Base-by-base conservation (phyloP, 1,140 invertebrate genomes). In the Drosophila ficusphila region DNA sequence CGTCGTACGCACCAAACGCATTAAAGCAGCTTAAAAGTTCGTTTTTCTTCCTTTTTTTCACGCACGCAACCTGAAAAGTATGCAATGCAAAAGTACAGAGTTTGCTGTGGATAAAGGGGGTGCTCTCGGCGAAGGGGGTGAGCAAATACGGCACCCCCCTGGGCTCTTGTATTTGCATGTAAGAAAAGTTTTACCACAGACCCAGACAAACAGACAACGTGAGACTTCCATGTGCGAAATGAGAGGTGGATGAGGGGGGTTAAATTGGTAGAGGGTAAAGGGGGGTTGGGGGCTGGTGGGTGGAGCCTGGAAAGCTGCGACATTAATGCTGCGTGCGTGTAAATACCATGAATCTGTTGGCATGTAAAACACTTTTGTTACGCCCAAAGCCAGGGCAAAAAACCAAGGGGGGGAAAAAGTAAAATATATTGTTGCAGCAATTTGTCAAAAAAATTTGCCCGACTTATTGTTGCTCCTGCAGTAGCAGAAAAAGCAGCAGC, bases 281-380 rank as follows among this genome's bases (percentile, higher is more conserved):
- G 33, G 23, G 12, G 12, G n/a, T n/a, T 23, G 23, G 21, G 16
- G 42, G 38, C 9, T 25, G 18, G 44, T 12, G 53, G 4, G 44
- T 27, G 48, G n/a, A 7, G 33, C 14, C 41, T 46, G 75, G 81
- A 62, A 46, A 16, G 60, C 60, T 85, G 76, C 61, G 81, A 85
- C 81, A 88, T 88, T 88, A 85, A 88, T 75, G 81, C 81, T 88
- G 67, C 82, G 81, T 85, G 81, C 81, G 81, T 85, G 82, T 79
- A 85, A 88, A 85, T 85, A 88, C 81, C 81, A 85, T 86, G 81
- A 85, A 85, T 85, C 81, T 85, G 81, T 86, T 86, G 81, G 81
- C 81, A 85, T 85, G 81, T 85, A 85, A 85, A 85, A 85, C 81
- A 85, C 81, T 81, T 81, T 85, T 85, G 81, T 86, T 81, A 76